Base-by-base conservation (phyloP, 2,113 vertebrate species). In the Tachysurus vachellii region DNA sequence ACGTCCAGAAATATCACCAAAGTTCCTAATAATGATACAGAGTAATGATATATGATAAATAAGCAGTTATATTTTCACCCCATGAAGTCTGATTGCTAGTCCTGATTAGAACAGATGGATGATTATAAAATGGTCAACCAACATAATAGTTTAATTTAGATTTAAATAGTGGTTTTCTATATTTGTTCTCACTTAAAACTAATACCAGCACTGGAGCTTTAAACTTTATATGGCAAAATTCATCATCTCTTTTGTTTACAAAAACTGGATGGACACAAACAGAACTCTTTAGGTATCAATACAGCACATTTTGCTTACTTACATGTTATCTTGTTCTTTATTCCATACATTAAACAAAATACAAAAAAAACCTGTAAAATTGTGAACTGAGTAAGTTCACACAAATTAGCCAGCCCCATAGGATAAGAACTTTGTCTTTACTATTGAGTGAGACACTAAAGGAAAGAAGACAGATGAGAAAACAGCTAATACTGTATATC, bases 1-100 rank as follows among this genome's bases (percentile, higher is more conserved):
- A 47, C 73, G 80, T 68, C 73, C 75, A 89, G 77, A 91, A 91
- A 91, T 91, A 86, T 88, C 80, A 88, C 85, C 64, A 66, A 87
- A 88, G 84, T 82, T 84, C 64, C 85, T 83, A 91, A 90, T 91
- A 93, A 92, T 91, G 84, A 84, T 23, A 71, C 21, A 36, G 23
- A 80, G 42, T 90, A 90, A 89, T 89, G 83, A 88, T 88, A 73
- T 86, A 88, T 85, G 84, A 92, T 88, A 83, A 87, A 73, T 73
- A 83, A 89, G 66, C n/a, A 56, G 79, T 59, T 86, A 70, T 89
- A 71, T 88, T 90, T 90, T 79, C n/a, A 81, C 89, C 90, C 82
- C 86, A 16, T 83, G 59, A 88, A 26, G 57, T 87, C 70, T 44
- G 79, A 62, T 84, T 82, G 81, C 73, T 61, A 47, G 71, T 85